Conservation (phyloP, 1,140 invertebrate species). For the Octopus sinensis region DNA sequence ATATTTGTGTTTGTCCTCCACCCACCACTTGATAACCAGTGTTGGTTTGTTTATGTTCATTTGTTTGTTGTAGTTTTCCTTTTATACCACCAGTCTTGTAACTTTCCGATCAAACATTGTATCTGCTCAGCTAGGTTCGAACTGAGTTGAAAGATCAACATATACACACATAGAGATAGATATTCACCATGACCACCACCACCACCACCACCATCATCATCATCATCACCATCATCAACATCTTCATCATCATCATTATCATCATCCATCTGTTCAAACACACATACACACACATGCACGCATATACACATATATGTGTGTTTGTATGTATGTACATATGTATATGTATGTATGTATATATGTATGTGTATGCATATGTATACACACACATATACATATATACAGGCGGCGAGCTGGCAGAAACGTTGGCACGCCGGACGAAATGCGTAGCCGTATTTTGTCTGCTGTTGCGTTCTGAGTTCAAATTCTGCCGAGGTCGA, state of each 20-base stretch:
- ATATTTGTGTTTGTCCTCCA: too few relatives aligned
- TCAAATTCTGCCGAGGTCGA: too few relatives aligned
- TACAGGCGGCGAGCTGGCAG: not conserved
- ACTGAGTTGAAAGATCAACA: not conserved
- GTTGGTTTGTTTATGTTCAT: too few relatives aligned
- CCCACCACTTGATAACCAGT: too few relatives aligned
- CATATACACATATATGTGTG: too few relatives aligned
- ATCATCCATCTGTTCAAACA: not conserved
- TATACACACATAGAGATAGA: not conserved
- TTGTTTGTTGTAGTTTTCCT: too few relatives aligned
- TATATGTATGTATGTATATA: slow-evolving; percentile 7
- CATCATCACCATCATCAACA: not conserved
- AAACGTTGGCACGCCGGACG: not conserved
- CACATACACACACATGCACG: not conserved
- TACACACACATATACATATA: not conserved
- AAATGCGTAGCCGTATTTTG: too few relatives aligned
- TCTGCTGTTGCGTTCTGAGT: too few relatives aligned
- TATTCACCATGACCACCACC: not conserved
- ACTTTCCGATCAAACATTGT: too few relatives aligned
- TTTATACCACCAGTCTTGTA: too few relatives aligned
- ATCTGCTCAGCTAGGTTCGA: too few relatives aligned
- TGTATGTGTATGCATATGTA: slow-evolving; percentile 11
- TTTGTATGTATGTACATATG: too few relatives aligned
- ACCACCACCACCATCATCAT: not conserved
- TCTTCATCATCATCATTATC: not conserved